Conservation (phyloP, 2,888 invertebrate species). For the Scrobipalpa costella region DNA sequence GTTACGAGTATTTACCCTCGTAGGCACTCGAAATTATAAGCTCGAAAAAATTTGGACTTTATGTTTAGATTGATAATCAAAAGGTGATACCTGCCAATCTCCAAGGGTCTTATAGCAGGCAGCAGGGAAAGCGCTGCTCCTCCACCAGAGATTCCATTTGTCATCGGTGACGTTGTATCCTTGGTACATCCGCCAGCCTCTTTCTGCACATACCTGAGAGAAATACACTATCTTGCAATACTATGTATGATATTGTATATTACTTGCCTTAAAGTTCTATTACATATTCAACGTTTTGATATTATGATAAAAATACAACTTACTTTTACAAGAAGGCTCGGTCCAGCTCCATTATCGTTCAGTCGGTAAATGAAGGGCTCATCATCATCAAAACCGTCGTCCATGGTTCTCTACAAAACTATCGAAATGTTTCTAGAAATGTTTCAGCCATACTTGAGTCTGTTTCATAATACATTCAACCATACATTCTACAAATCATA, state of each 20-base stretch:
- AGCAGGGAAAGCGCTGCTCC: slow-evolving; percentile 87
- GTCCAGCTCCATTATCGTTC: slow-evolving; percentile 88
- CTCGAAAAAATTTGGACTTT: no score
- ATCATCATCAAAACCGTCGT: slow-evolving; percentile 72
- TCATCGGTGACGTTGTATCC: slow-evolving; percentile 71
- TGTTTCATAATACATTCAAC: not conserved
- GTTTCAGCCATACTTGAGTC: not conserved
- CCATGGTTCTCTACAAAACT: slow-evolving; percentile 53
- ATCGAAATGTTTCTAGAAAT: not conserved
- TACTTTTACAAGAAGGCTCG: slow-evolving; percentile 88
- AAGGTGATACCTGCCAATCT: slow-evolving; percentile 85
- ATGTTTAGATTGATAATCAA: no score
- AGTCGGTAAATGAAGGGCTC: slow-evolving; percentile 88
- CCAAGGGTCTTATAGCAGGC: slow-evolving; percentile 84
- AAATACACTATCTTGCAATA: no score
- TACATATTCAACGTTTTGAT: no score
- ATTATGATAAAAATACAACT: not conserved
- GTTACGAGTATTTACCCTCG: no score
- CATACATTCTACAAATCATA: no score
- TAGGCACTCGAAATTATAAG: no score
- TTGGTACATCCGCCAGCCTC: slow-evolving; percentile 91
- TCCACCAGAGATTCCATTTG: slow-evolving; percentile 94
- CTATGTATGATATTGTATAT: no score
- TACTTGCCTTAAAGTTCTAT: no score
- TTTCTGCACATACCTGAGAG: slow-evolving; percentile 85